A percentile compares a stretch with the other conserved stretches of the same genome.
Evolutionary conservation across 1,140 invertebrate species (phyloP).

Genomic region (Apis cerana): DNA sequence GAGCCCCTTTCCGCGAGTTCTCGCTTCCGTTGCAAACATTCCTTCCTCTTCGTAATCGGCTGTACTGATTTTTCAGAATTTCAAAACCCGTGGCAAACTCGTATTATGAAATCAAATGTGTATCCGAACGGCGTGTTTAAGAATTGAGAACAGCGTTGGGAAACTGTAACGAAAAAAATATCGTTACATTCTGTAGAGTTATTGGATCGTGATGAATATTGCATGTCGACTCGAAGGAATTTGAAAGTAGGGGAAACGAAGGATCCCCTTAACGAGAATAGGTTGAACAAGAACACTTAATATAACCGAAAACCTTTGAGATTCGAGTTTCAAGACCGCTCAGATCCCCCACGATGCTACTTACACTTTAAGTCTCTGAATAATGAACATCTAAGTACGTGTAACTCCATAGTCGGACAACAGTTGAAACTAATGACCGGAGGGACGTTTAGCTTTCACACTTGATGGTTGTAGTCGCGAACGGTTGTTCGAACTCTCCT

Average conservation of each 20-base stretch:
- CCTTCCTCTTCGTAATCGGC: too few species aligned
- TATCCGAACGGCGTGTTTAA: too few species aligned
- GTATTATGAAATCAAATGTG: too few species aligned
- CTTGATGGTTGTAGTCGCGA: background rate
- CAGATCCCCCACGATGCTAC: background rate
- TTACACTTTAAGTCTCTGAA: slow-evolving; percentile 22
- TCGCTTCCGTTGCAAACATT: too few species aligned
- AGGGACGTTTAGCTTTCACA: slow-evolving; percentile 18
- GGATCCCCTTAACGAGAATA: background rate
- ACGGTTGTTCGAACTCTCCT: background rate
- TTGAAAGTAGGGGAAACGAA: background rate
- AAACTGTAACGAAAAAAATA: too few species aligned
- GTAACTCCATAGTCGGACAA: slow-evolving; percentile 14
- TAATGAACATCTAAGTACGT: slow-evolving; percentile 30
- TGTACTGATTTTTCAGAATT: too few species aligned
- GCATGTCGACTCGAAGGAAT: background rate
- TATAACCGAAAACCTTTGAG: slow-evolving; percentile 1
- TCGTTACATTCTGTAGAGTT: background rate
- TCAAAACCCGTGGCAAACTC: too few species aligned
- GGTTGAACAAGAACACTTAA: background rate
- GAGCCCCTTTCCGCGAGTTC: too few species aligned
- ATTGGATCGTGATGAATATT: background rate
- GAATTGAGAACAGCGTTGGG: too few species aligned
- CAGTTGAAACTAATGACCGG: slow-evolving; percentile 21
- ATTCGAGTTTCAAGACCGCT: slow-evolving; percentile 5